Evolutionary conservation across 64 coral and sea anemone species (phyloP).

Genomic region (Porites lutea): DNA sequence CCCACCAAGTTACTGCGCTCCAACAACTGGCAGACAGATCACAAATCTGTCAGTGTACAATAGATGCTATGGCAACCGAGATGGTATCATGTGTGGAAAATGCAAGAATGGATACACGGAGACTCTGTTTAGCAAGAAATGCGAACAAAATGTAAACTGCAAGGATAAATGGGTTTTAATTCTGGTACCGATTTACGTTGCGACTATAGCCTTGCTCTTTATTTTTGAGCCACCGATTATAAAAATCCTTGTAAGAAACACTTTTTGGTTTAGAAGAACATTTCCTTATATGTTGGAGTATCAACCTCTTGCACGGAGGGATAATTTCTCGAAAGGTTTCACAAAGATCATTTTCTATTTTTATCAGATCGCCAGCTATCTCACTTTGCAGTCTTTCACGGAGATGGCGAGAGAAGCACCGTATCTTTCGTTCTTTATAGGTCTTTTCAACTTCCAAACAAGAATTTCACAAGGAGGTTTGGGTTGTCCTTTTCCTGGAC

Average conservation of each 20-base stretch:
- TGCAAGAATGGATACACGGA: conserved; percentile 55
- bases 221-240: conserved; percentile 33
- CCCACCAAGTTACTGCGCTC: conserved; percentile 57
- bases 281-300: not conserved
- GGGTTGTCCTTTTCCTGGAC: conserved; percentile 58
- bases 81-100: conserved; percentile 53
- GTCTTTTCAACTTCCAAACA: conserved; percentile 25
- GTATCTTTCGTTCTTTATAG: not conserved
- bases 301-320: not conserved
- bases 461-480: not conserved
- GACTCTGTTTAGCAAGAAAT: conserved; percentile 45
- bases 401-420: not conserved
- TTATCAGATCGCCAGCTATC: conserved; percentile 64
- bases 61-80: conserved; percentile 55
- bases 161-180: conserved; percentile 49
- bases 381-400: not conserved
- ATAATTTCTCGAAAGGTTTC: not conserved
- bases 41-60: conserved; percentile 63
- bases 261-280: conserved; percentile 43
- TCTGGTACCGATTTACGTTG: conserved; percentile 5
- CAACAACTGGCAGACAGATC: not conserved
- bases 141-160: conserved; percentile 32
- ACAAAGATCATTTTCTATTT: conserved; percentile 69
- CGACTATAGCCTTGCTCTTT: conserved; percentile 16
- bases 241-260: conserved; percentile 11